Base-by-base conservation (phyloP, 2,797 vertebrate genomes). In the Channa striata region DNA sequence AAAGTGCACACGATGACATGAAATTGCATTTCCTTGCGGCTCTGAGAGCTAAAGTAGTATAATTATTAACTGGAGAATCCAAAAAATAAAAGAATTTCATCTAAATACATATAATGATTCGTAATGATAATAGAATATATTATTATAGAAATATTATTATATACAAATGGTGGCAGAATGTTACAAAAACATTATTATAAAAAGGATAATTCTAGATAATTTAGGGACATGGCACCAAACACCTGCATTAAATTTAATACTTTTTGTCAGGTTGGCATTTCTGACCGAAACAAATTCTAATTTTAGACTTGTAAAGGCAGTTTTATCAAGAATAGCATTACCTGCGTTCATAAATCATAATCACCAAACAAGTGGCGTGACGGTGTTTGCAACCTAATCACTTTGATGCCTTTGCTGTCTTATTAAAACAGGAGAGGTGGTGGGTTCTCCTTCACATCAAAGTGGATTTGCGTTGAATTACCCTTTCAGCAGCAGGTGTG, bases 401-500 rank as follows among this genome's bases (percentile, higher is more conserved):
- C 70, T 77, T 82, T 83, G 77, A 86, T 85, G 72, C 63, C 56
- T 76, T 74, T 65, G 59, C 57, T 74, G 60, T 82, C 59, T 68
- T 76, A 59, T 66, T 77, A 68, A 53, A 53, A 70, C 66, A 25
- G 58, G 23, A 70, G 62, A 71, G 64, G 56, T 67, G 87, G 73
- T 63, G 80, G 61, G 58, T 77, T 73, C 61, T 72, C 50, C 63
- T 72, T 48, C 63, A 82, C 74, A 88, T 90, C 87, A 90, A 86
- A 88, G 88, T 62, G 57, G 47, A 79, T 85, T 80, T 69, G 51
- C 68, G 75, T 54, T 56, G 50, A 72, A 66, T 77, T 62, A 73
- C 42, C 52, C 74, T 87, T 72, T 81, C 40, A 82, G 74, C 82
- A 80, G 78, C 88, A 86, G 84, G 89, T 82, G 82, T 80, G 72